A percentile compares a stretch with the other conserved stretches of the same genome.
Conservation (phyloP, 2,888 invertebrate species). For the Cephus pulcher region DNA sequence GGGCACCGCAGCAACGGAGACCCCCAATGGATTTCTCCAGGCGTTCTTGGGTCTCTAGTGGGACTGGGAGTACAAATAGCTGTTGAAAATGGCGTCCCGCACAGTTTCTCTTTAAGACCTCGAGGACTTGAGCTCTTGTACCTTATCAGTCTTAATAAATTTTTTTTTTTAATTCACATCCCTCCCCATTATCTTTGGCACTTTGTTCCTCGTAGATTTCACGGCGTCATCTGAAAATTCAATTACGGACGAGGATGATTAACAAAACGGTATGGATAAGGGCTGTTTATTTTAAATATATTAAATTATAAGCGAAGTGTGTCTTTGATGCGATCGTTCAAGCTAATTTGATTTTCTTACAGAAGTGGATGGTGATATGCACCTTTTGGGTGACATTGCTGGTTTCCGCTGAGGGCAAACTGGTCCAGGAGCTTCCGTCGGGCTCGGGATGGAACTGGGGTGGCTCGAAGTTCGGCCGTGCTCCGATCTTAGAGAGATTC, state of each 20-base stretch:
- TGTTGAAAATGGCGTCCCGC: not conserved
- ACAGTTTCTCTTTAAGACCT: not conserved
- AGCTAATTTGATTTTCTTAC: not conserved
- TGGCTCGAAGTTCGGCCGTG: constrained; percentile 54
- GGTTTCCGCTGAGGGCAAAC: not conserved
- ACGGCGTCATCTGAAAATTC: not conserved
- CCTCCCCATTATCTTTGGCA: not conserved
- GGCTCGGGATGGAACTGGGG: constrained; percentile 30
- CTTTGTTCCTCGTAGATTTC: not conserved
- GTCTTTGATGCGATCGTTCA: rapidly evolving
- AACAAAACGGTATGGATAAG: not conserved
- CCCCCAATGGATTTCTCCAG: not conserved
- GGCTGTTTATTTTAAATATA: not conserved
- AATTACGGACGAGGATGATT: not conserved
- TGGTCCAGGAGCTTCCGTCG: not conserved
- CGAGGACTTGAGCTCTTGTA: not conserved
- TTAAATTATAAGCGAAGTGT: not conserved
- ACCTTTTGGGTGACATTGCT: not conserved
- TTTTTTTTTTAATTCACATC: no score
- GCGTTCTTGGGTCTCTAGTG: not conserved
- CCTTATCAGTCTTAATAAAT: not conserved
- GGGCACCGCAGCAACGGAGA: not conserved
- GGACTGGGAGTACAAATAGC: not conserved
- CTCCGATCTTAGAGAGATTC: constrained; percentile 75
- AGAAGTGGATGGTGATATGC: not conserved